phyloP scores from a whole-genome alignment of 1,140 invertebrate species.

The Hesperophylax magnus region DNA sequence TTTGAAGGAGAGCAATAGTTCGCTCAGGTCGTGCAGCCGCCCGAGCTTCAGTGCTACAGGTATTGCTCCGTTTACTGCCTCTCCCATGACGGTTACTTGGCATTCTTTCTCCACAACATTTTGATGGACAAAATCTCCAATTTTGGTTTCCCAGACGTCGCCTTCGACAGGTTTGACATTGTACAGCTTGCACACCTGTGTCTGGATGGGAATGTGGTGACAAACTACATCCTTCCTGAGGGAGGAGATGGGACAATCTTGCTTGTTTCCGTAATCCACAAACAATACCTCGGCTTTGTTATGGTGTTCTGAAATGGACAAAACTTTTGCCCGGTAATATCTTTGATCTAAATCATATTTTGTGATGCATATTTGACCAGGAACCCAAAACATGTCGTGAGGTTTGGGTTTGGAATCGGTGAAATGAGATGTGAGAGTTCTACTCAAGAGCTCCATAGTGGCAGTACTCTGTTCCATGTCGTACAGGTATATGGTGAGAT shows the following conservation, averaged over 20 bases:
- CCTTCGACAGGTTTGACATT: slow-evolving; percentile 64
- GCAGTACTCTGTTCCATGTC: slow-evolving; percentile 61
- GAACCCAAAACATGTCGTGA: slow-evolving; percentile 67
- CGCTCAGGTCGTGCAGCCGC: slow-evolving; percentile 24
- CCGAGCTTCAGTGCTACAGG: slow-evolving; percentile 43
- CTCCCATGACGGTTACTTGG: slow-evolving; percentile 26
- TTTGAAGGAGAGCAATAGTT: slow-evolving; percentile 33
- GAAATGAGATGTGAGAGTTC: slow-evolving; percentile 69
- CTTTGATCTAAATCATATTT: slow-evolving; percentile 73
- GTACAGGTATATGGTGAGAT: slow-evolving; percentile 72
- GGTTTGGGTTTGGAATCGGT: slow-evolving; percentile 64
- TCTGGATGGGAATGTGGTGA: slow-evolving; percentile 73
- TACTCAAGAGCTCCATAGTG: slow-evolving; percentile 69
- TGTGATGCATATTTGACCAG: slow-evolving; percentile 76
- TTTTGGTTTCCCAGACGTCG: slow-evolving; percentile 59
- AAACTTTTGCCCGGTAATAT: slow-evolving; percentile 75
- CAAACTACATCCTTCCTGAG: slow-evolving; percentile 74
- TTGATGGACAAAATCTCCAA: slow-evolving; percentile 47
- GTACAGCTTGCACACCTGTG: slow-evolving; percentile 66
- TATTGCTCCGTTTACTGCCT: slow-evolving; percentile 28
- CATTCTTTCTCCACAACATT: slow-evolving; percentile 47
- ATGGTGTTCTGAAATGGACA: slow-evolving; percentile 61
- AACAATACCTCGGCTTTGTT: slow-evolving; percentile 70
- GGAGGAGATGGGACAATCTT: slow-evolving; percentile 67
- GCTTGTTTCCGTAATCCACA: slow-evolving; percentile 77